Conservation (phyloP, 2,113 vertebrate genomes). For the Sporophila hypoxantha region DNA sequence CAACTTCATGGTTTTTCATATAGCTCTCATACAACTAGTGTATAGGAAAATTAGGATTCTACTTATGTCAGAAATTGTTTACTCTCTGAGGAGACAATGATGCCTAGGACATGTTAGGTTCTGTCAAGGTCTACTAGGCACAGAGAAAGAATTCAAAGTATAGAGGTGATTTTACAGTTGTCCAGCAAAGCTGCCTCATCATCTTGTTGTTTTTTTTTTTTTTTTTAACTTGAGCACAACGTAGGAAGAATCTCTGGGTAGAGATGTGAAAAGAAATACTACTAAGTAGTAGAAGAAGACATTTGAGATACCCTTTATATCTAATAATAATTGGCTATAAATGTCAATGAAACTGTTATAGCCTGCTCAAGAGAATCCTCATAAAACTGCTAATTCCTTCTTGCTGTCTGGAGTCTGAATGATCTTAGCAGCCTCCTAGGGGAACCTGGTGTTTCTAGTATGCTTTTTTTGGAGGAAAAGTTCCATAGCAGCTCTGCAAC, state of each 20-base stretch:
- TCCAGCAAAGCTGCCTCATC: neutral
- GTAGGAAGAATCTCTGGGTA: neutral
- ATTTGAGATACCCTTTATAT: neutral
- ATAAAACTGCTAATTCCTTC: neutral
- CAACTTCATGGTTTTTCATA: neutral
- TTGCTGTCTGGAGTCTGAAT: neutral
- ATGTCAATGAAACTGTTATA: neutral
- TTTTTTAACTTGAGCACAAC: neutral
- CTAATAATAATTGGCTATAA: neutral
- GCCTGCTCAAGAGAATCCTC: neutral
- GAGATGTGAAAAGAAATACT: neutral
- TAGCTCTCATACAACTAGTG: neutral
- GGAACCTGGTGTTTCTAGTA: neutral
- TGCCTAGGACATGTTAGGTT: neutral
- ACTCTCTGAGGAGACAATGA: neutral
- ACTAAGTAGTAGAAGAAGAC: neutral
- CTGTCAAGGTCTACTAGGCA: neutral
- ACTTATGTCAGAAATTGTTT: neutral
- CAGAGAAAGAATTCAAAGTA: neutral
- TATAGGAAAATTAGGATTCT: neutral
- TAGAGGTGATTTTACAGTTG: neutral
- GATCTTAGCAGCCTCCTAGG: neutral
- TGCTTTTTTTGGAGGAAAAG: neutral
- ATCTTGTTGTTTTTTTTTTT: neutral
- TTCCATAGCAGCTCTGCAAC: neutral